These are phyloP conservation scores for Sinodicranocentrus sp. DNA, from an alignment of 2,888 invertebrate genomes.

Conservation along the genomic window DNA sequence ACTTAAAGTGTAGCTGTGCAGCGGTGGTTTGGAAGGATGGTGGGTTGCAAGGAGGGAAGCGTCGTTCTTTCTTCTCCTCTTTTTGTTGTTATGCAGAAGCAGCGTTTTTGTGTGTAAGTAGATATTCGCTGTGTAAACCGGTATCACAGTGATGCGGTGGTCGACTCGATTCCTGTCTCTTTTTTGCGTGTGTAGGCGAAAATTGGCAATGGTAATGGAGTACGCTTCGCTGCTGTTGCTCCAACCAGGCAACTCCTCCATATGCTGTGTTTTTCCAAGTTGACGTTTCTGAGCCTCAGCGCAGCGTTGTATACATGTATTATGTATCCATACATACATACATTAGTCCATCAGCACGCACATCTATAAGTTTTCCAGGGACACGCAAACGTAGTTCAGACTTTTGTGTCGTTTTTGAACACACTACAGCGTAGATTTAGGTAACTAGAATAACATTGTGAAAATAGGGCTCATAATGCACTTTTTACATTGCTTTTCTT, in stretches of 20 bases:
- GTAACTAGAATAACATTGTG: conserved; percentile 12
- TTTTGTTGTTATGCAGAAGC: conserved; percentile 3
- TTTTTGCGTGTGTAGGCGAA: conserved; percentile 63
- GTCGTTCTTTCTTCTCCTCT: conserved; percentile 56
- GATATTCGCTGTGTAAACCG: conserved; percentile 47
- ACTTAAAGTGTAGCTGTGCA: conserved; percentile 27
- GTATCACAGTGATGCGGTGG: conserved; percentile 37
- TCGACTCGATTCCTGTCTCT: conserved; percentile 17
- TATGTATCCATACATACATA: too few relatives aligned
- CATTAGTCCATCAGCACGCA: not conserved
- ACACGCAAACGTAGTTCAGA: not conserved
- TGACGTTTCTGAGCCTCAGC: not conserved
- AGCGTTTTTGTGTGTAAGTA: not conserved
- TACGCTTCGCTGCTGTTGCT: conserved; percentile 35
- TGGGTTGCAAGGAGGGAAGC: conserved; percentile 64
- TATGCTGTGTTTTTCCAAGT: not conserved
- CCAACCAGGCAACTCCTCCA: not conserved
- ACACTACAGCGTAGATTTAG: conserved; percentile 55
- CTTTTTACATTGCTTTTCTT: conserved; percentile 19
- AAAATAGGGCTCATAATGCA: conserved; percentile 1
- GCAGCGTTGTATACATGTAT: not conserved
- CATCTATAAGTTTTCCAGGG: not conserved
- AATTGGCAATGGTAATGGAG: conserved; percentile 45
- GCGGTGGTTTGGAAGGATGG: conserved; percentile 36
- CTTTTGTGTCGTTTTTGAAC: not conserved